Conservation (phyloP, 2,888 invertebrate genomes). For the Spodoptera exigua region DNA sequence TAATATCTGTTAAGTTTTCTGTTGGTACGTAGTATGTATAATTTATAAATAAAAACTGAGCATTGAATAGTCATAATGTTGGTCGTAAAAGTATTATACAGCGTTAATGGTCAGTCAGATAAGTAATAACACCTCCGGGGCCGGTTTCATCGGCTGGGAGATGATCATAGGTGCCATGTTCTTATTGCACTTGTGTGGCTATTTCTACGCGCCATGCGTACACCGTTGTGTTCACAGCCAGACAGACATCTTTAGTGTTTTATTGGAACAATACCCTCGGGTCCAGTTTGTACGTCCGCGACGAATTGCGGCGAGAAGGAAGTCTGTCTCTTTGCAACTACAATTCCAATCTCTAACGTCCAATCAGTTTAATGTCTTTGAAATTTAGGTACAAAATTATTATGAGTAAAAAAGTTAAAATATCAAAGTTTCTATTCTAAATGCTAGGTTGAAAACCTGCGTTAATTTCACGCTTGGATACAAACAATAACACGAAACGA, state of each 20-base stretch:
- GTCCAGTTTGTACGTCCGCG: slow-evolving; percentile 18
- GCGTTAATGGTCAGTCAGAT: slow-evolving; percentile 52
- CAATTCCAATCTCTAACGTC: slow-evolving; percentile 26
- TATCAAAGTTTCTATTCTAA: neutral
- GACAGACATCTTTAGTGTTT: slow-evolving; percentile 60
- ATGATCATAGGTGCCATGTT: slow-evolving; percentile 36
- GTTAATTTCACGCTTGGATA: slow-evolving; percentile 9
- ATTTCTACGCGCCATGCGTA: slow-evolving; percentile 44
- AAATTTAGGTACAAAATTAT: neutral
- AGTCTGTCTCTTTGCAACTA: slow-evolving; percentile 36
- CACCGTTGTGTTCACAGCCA: slow-evolving; percentile 36
- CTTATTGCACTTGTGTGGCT: slow-evolving; percentile 47
- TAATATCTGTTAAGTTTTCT: slow-evolving; percentile 13
- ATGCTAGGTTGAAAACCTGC: neutral
- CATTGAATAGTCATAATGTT: slow-evolving; percentile 37
- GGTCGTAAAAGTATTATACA: slow-evolving; percentile 53
- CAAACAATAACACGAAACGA: slow-evolving; percentile 16
- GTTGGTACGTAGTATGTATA: slow-evolving; percentile 10
- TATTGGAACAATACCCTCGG: slow-evolving; percentile 63
- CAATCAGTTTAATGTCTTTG: slow-evolving; percentile 7
- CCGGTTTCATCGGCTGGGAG: slow-evolving; percentile 41
- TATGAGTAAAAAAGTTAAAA: neutral
- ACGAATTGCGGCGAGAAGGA: slow-evolving; percentile 40
- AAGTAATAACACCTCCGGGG: slow-evolving; percentile 48
- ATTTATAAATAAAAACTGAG: slow-evolving; percentile 39